These are phyloP conservation scores for Patiria miniata DNA, from an alignment of 35 echinoderm and acorn worm genomes.

Conservation along the genomic window DNA sequence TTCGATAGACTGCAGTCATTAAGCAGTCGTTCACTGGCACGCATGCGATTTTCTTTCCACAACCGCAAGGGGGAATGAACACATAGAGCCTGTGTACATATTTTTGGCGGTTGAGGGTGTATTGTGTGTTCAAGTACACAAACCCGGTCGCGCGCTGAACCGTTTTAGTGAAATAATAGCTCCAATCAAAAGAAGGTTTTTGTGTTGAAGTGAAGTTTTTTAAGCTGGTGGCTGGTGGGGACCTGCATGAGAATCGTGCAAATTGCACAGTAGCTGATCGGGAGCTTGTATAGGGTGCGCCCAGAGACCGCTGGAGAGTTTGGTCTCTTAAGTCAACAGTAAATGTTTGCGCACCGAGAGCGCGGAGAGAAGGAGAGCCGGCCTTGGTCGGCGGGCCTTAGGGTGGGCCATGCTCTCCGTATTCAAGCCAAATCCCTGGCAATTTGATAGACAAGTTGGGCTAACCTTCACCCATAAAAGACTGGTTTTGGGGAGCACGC, in stretches of 20 bases:
- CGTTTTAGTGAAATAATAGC: constrained; percentile 18
- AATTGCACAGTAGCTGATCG: background rate
- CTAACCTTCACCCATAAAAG: constrained; percentile 22
- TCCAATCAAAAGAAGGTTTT: constrained; percentile 3
- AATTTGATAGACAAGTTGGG: constrained; percentile 30
- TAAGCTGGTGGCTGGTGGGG: background rate
- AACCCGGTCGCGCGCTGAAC: background rate
- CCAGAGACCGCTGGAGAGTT: background rate
- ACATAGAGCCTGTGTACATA: background rate
- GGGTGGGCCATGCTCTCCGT: constrained; percentile 22
- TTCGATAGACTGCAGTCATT: background rate
- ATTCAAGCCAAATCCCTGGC: constrained; percentile 7
- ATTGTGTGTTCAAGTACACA: constrained; percentile 16
- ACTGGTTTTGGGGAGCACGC: background rate
- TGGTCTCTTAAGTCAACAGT: constrained; percentile 9
- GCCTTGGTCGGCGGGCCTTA: background rate
- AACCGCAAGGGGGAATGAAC: background rate
- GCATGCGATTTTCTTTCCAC: background rate
- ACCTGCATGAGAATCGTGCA: background rate
- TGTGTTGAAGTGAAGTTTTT: background rate
- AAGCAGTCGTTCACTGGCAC: background rate
- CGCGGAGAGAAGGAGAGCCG: background rate
- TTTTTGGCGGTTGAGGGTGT: background rate
- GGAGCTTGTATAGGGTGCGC: background rate
- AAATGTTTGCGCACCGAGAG: constrained; percentile 18